Evolutionary conservation across 2,113 vertebrate genomes (phyloP).

Genomic region (Hemibagrus wyckioides): DNA sequence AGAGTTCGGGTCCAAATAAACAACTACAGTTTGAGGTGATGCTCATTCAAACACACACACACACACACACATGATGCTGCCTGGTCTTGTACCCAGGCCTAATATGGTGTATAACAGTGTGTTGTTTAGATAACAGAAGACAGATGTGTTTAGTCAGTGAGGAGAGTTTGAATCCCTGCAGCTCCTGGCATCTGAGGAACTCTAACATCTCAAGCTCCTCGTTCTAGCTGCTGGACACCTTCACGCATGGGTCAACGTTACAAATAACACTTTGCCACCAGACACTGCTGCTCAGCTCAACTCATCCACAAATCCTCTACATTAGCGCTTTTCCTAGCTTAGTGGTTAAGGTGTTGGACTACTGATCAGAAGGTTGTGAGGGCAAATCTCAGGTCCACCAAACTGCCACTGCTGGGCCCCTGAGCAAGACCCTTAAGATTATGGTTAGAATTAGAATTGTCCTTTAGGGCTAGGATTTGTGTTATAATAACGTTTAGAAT

Average conservation of each 20-base stretch:
- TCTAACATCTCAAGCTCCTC: neutral
- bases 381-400: too few relatives aligned
- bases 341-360: too few relatives aligned
- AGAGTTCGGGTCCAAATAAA: conserved; percentile 82
- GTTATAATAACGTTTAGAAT: too few relatives aligned
- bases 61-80: neutral
- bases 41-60: conserved; percentile 44
- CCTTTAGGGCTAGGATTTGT: too few relatives aligned
- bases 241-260: neutral
- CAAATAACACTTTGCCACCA: neutral
- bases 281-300: neutral
- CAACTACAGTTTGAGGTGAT: conserved; percentile 97
- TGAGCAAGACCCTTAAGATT: too few relatives aligned
- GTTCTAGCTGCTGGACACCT: neutral
- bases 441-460: too few relatives aligned
- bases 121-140: conserved; percentile 8
- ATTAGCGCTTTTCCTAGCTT: neutral
- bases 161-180: neutral
- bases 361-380: too few relatives aligned
- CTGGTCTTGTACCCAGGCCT: neutral
- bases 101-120: neutral
- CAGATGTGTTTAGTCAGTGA: neutral
- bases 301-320: neutral
- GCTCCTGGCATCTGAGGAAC: neutral
- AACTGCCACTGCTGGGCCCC: too few relatives aligned